Evolutionary conservation across 2,888 invertebrate genomes (phyloP), one percentile per base, ranked within the genome.

Genomic region (Dicycla oo): DNA sequence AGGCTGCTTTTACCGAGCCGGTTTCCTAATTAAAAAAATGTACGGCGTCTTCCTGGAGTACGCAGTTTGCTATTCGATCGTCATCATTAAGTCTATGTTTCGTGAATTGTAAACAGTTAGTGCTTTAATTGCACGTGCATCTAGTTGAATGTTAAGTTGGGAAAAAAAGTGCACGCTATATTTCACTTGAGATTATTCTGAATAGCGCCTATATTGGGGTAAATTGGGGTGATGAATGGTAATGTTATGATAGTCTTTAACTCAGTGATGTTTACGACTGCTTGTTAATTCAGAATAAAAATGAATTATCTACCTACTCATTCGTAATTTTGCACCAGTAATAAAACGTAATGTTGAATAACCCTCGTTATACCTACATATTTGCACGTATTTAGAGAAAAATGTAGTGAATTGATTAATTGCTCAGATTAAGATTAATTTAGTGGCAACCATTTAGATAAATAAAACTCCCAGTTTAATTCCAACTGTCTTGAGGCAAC

Each of bases 1-100:
- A 95, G 94, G 92, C 91, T 92, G 93, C 93, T 94, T 95, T 94
- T 94, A 94, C 94, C 88, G 81, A 91, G 92, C 91, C 93, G 91
- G 94, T 94, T 95, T 95, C 94, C 95, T 95, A 93, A 94, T 95
- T 93, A 93, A 94, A 95, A 95, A 94, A 91, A 91, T 88, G 77
- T 86, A 81, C 73, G 30, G 43, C 68, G 73, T 75, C 86, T 86
- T 86, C 86, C 86, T 86, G 86, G 77, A 86, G 66, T 73, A 70
- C 45, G 53, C 69, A 54, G 57, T 82, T 84, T 86, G 75, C 73
- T 66, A 79, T 86, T 76, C 78, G 60, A 71, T 53, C 38, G 68
- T 69, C 64, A 78, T 80, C 76, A 76, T 78, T 83, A 84, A 62
- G 58, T 77, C 74, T 69, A 67, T 77, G 77, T 83, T 83, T 82